These are phyloP conservation scores for Gambusia affinis DNA, from an alignment of 2,113 vertebrate genomes.

Conservation along the genomic window DNA sequence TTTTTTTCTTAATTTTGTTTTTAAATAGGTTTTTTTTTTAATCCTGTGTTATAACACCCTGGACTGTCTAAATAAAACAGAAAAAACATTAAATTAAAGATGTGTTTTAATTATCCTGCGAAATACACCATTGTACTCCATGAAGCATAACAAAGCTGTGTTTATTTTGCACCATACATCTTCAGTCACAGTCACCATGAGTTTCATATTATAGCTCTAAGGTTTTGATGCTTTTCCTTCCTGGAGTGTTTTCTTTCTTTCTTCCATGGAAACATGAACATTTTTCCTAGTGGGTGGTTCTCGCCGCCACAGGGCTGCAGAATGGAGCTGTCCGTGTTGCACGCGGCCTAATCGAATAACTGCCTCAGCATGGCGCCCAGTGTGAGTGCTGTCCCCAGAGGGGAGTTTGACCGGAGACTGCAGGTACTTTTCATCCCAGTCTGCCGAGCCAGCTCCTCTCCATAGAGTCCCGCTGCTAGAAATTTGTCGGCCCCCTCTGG, in stretches of 20 bases:
- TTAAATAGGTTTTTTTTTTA: not conserved
- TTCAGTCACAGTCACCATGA: slow-evolving; percentile 17
- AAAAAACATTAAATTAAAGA: not conserved
- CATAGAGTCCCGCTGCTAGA: slow-evolving; percentile 88
- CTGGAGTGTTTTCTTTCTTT: slow-evolving; percentile 52
- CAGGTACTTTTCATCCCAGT: slow-evolving; percentile 88
- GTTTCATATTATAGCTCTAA: slow-evolving; percentile 52
- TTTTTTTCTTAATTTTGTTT: not conserved
- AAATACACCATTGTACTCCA: not conserved
- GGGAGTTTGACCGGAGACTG: slow-evolving; percentile 81
- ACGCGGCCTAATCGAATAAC: slow-evolving; percentile 88
- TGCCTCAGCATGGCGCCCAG: slow-evolving; percentile 86
- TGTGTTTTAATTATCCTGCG: not conserved
- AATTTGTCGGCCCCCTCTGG: slow-evolving; percentile 90
- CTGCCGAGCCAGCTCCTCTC: slow-evolving; percentile 78
- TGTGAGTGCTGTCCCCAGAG: slow-evolving; percentile 78
- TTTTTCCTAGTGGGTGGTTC: slow-evolving; percentile 77
- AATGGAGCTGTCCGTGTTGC: slow-evolving; percentile 79
- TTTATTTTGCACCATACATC: not conserved
- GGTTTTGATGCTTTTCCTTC: slow-evolving; percentile 58
- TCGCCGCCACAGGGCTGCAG: slow-evolving; percentile 53
- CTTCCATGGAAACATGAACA: slow-evolving; percentile 65
- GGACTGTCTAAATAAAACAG: not conserved
- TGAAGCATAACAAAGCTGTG: not conserved
- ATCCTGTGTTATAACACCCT: not conserved